Conservation (phyloP, 2,797 vertebrate genomes). For the Botia kubotai region DNA sequence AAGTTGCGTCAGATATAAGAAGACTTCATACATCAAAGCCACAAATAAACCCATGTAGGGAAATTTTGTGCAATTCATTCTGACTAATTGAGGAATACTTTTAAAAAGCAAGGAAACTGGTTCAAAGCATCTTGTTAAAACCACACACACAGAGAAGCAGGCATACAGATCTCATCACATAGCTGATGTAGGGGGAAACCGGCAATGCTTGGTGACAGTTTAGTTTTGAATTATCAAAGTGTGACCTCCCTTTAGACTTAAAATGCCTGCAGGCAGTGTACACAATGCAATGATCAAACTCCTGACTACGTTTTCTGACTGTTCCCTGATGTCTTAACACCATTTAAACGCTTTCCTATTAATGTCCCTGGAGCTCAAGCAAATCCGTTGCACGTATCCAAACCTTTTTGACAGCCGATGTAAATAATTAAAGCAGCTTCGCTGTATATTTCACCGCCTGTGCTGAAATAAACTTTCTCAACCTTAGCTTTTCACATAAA, state of each 20-base stretch:
- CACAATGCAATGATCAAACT: conserved; percentile 54
- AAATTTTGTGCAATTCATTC: conserved; percentile 14
- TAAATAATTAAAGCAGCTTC: conserved; percentile 53
- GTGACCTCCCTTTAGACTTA: conserved; percentile 41
- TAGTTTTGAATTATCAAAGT: conserved; percentile 52
- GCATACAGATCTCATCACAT: conserved; percentile 22
- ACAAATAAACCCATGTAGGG: conserved; percentile 16
- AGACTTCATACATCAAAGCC: conserved; percentile 20
- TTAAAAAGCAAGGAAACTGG: conserved; percentile 26
- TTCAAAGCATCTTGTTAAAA: conserved; percentile 39
- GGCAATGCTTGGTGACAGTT: conserved; percentile 35
- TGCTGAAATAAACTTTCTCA: conserved; percentile 14
- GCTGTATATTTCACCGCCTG: not conserved
- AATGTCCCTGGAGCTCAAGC: conserved; percentile 48
- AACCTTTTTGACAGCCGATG: conserved; percentile 49
- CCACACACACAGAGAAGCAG: conserved; percentile 24
- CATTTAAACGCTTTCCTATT: conserved; percentile 51
- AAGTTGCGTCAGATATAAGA: conserved; percentile 27
- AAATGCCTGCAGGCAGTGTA: conserved; percentile 49
- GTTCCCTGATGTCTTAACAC: conserved; percentile 51
- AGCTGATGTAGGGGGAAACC: conserved; percentile 14
- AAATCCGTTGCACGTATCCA: conserved; percentile 43
- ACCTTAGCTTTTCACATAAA: conserved; percentile 1
- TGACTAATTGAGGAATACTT: conserved; percentile 47
- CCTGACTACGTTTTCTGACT: conserved; percentile 40